These are phyloP conservation scores for Malthinus flaveolus DNA, from an alignment of 2,888 invertebrate species.

Conservation along the genomic window DNA sequence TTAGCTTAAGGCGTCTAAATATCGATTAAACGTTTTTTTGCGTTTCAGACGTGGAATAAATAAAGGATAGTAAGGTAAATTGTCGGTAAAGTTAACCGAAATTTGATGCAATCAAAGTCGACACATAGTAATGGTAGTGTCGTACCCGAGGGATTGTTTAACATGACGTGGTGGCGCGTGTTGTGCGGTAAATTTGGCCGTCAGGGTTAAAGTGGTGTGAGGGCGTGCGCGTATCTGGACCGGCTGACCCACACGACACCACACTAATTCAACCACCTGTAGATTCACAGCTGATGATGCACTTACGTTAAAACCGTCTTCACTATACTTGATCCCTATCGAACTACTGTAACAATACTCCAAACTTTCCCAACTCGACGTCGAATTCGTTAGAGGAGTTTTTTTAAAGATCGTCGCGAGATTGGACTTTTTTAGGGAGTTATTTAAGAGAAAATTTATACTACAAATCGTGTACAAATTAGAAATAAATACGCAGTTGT, in stretches of 20 bases:
- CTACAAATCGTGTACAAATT: conserved; percentile 9
- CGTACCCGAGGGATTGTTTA: conserved; percentile 31
- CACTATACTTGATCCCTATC: conserved; percentile 23
- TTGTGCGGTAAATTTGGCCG: conserved; percentile 26
- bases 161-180: conserved; percentile 30
- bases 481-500: conserved; percentile 30
- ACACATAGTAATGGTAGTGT: conserved; percentile 26
- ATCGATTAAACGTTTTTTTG: no score
- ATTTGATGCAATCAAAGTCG: conserved; percentile 24
- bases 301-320: conserved; percentile 30
- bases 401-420: neutral
- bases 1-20: no score
- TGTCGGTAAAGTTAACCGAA: conserved; percentile 9
- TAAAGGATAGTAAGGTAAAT: neutral
- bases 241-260: conserved; percentile 38
- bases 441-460: neutral
- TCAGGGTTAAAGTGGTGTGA: conserved; percentile 23
- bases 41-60: no score
- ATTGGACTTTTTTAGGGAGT: no score
- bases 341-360: conserved; percentile 19
- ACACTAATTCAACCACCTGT: conserved; percentile 47
- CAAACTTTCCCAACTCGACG: neutral
- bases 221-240: conserved; percentile 30
- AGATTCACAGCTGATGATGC: conserved; percentile 31
- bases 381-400: neutral